A percentile compares a stretch with the other conserved stretches of the same genome.
phyloP scores from a whole-genome alignment of 2,888 invertebrate species.

The Clunio marinus region DNA sequence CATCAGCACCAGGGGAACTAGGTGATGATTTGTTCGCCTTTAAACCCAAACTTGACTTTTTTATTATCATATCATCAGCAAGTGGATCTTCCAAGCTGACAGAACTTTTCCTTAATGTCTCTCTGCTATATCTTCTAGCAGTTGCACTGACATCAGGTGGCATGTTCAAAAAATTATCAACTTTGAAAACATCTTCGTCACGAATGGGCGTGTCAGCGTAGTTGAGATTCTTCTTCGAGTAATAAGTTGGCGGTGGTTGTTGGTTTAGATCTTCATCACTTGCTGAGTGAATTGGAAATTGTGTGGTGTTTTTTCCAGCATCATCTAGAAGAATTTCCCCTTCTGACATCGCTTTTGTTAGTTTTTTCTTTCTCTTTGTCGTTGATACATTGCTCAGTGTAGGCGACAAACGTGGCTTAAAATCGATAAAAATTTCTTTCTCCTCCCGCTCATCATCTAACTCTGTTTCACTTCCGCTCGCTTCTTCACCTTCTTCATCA shows the following conservation, averaged over 20 bases:
- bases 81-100: slow-evolving; percentile 65
- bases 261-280: slow-evolving; percentile 61
- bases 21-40: slow-evolving; percentile 48
- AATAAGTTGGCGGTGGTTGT: slow-evolving; percentile 53
- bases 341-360: slow-evolving; percentile 76
- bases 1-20: slow-evolving; percentile 76
- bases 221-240: slow-evolving; percentile 43
- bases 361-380: slow-evolving; percentile 53
- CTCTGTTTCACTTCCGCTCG: not conserved
- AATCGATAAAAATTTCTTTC: slow-evolving; percentile 81
- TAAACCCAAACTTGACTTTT: slow-evolving; percentile 44
- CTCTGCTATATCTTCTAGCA: slow-evolving; percentile 53
- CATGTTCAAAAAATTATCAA: not conserved
- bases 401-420: slow-evolving; percentile 71
- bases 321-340: slow-evolving; percentile 67
- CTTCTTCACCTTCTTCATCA: no score
- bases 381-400: slow-evolving; percentile 53
- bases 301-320: slow-evolving; percentile 40
- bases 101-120: slow-evolving; percentile 70
- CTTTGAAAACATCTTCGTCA: slow-evolving; percentile 57
- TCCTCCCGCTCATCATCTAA: slow-evolving; percentile 60
- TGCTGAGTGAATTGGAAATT: slow-evolving; percentile 55
- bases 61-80: slow-evolving; percentile 45
- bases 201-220: slow-evolving; percentile 59
- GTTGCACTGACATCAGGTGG: not conserved